Conservation (phyloP, 2,888 invertebrate genomes). For the Nomada ferruginata region DNA sequence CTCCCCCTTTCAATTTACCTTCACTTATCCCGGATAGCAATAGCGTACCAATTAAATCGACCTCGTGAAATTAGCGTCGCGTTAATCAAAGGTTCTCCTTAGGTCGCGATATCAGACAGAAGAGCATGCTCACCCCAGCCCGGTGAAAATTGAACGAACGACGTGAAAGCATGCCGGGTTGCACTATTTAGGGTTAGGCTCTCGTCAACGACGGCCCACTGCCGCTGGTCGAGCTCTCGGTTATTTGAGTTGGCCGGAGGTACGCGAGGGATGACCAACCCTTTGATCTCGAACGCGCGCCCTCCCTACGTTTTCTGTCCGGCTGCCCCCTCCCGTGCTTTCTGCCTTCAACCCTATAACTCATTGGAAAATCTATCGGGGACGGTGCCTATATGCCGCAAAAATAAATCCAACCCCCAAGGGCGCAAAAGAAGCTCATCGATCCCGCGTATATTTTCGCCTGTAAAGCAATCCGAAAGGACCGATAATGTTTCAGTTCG, state of each 20-base stretch:
- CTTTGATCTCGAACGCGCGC: conserved; percentile 81
- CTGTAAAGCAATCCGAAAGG: conserved; percentile 54
- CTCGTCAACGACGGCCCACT: conserved; percentile 73
- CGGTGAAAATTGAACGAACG: conserved; percentile 68
- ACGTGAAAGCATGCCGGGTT: conserved; percentile 66
- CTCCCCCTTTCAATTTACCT: neutral
- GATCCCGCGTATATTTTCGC: conserved; percentile 23
- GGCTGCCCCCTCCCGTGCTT: conserved; percentile 61
- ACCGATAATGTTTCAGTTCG: conserved; percentile 35
- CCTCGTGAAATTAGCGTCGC: conserved; percentile 10
- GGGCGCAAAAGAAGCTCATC: conserved; percentile 27
- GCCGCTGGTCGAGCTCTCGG: conserved; percentile 79
- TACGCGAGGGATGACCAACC: conserved; percentile 80
- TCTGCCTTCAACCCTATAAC: conserved; percentile 72
- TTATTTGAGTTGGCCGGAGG: conserved; percentile 83
- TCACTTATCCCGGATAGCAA: neutral
- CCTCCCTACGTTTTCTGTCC: conserved; percentile 70
- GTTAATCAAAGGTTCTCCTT: conserved; percentile 38
- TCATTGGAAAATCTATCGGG: conserved; percentile 78
- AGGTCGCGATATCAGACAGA: conserved; percentile 14
- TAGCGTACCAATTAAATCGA: conserved; percentile 3
- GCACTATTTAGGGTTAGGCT: conserved; percentile 81
- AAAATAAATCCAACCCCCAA: conserved; percentile 67
- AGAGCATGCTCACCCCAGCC: neutral
- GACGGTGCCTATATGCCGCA: conserved; percentile 69